Conservation (phyloP, 2,113 vertebrate species). For the Anolis sagrei region DNA sequence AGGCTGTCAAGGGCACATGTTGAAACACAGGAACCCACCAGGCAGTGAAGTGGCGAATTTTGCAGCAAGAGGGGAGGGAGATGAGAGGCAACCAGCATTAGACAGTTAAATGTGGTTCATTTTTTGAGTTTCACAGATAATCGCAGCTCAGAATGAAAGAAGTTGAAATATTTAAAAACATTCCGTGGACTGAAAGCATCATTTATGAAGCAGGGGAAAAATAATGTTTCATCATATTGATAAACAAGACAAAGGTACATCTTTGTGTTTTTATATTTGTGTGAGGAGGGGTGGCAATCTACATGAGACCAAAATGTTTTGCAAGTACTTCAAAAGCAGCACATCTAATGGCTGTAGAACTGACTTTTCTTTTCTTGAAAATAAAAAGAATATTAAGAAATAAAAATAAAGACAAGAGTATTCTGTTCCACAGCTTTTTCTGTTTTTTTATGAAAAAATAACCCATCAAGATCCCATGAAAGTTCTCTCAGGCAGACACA, state of each 20-base stretch:
- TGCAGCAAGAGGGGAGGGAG: constrained; percentile 19
- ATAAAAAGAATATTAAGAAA: no score
- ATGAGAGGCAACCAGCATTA: constrained; percentile 39
- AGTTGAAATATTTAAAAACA: constrained; percentile 48
- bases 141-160: constrained; percentile 46
- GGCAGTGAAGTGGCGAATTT: constrained; percentile 44
- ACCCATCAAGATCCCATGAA: background rate
- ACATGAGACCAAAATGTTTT: no score
- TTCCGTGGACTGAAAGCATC: constrained; percentile 39
- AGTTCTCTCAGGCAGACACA: no score
- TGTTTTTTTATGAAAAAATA: no score
- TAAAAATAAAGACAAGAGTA: background rate
- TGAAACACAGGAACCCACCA: constrained; percentile 42
- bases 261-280: background rate
- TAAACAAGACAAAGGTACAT: constrained; percentile 18
- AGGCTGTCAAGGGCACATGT: constrained; percentile 43
- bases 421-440: background rate
- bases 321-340: background rate
- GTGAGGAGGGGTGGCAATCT: constrained; percentile 19
- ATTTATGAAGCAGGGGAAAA: constrained; percentile 42
- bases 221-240: constrained; percentile 39
- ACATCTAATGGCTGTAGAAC: constrained; percentile 19
- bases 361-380: background rate
- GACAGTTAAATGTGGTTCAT: constrained; percentile 22
- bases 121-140: constrained; percentile 57